Evolutionary conservation across 2,797 vertebrate genomes (phyloP).

Genomic region (Lacerta viridis): DNA sequence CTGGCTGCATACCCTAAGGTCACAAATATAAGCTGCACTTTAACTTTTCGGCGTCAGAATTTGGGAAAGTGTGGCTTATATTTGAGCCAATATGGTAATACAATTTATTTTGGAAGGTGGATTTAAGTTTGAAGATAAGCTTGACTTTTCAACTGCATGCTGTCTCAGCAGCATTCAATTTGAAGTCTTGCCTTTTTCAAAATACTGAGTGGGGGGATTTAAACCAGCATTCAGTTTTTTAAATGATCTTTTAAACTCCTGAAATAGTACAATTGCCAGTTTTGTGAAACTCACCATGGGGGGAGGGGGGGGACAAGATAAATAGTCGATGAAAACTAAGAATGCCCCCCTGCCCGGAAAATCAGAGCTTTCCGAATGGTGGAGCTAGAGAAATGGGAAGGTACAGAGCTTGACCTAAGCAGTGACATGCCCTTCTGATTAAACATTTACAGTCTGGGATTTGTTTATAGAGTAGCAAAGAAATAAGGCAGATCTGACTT

Average conservation of each 20-base stretch:
- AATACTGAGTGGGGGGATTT: too few relatives aligned
- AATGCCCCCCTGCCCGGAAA: constrained; percentile 46
- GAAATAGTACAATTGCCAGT: constrained; percentile 25
- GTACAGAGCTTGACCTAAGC: constrained; percentile 81
- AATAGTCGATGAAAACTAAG: constrained; percentile 83
- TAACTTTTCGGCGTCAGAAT: too few relatives aligned
- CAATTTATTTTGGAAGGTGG: not conserved
- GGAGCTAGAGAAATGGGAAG: constrained; percentile 87
- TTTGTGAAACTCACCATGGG: not conserved
- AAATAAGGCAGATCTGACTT: constrained; percentile 86
- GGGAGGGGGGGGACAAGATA: constrained; percentile 67
- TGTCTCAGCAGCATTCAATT: not conserved
- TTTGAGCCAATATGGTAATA: not conserved
- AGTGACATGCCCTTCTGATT: constrained; percentile 85
- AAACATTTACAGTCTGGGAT: constrained; percentile 82
- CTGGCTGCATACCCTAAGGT: too few relatives aligned
- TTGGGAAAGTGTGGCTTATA: too few relatives aligned
- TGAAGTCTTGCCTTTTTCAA: not conserved
- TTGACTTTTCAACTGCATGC: not conserved
- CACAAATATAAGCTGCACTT: too few relatives aligned
- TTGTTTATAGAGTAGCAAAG: constrained; percentile 87
- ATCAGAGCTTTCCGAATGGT: constrained; percentile 80
- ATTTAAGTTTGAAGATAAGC: not conserved
- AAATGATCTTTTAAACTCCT: constrained; percentile 52
- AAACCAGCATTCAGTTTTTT: constrained; percentile 23